A percentile compares a stretch with the other conserved stretches of the same genome.
Evolutionary conservation across 2,888 invertebrate species (phyloP).

Genomic region (Hirtodrosophila trivittata): DNA sequence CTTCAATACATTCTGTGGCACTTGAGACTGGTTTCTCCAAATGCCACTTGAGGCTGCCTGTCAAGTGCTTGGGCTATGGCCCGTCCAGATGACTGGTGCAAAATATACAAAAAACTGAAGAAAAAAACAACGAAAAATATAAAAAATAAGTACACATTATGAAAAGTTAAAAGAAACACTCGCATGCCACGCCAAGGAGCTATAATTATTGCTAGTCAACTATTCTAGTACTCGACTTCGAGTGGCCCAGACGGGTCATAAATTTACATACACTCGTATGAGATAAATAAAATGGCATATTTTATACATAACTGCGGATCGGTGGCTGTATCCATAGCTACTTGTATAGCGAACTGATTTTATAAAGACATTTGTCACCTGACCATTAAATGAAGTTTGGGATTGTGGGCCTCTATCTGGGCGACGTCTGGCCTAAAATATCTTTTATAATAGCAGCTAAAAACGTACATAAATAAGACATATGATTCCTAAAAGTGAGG

Average conservation of each 20-base stretch:
- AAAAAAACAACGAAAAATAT: conserved; percentile 1
- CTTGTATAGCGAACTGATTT: no score
- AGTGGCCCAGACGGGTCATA: conserved; percentile 50
- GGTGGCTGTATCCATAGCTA: no score
- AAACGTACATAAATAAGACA: neutral
- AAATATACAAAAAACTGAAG: conserved; percentile 41
- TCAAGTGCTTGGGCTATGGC: conserved; percentile 66
- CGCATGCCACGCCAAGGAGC: conserved; percentile 62
- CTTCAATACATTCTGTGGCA: conserved; percentile 71
- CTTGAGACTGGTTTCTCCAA: conserved; percentile 76
- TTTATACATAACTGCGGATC: no score
- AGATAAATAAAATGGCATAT: conserved; percentile 41
- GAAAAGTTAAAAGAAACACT: conserved; percentile 45
- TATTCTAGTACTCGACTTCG: conserved; percentile 43
- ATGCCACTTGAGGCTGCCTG: conserved; percentile 74
- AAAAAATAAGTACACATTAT: conserved; percentile 15
- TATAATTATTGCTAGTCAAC: conserved; percentile 78
- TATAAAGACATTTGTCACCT: no score
- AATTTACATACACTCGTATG: conserved; percentile 70
- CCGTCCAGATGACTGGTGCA: conserved; percentile 69
- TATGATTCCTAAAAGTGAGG: conserved; percentile 21
- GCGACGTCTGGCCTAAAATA: conserved; percentile 23
- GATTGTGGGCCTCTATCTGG: no score
- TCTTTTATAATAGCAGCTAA: neutral
- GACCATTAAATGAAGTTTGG: no score